Percentiles rank a stretch among this genome's conserved stretches.
These are phyloP conservation scores for Zhuqinia jingwanae DNA, from an alignment of 2,888 invertebrate genomes.

Conservation along the genomic window DNA sequence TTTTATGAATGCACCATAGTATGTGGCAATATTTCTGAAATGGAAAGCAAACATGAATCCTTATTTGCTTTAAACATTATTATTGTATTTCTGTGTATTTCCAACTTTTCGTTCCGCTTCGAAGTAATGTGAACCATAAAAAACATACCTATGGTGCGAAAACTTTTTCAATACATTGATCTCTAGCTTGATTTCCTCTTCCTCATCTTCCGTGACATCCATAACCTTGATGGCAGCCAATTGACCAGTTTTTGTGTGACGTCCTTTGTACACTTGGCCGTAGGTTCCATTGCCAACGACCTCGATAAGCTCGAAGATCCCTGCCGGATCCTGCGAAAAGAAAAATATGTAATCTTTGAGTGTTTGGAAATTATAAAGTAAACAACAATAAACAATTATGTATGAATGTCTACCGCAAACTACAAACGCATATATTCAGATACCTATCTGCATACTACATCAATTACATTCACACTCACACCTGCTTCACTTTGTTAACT, in stretches of 20 bases:
- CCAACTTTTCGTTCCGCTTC: background rate
- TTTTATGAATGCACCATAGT: conserved; percentile 99
- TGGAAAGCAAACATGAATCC: no score
- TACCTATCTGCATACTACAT: no score
- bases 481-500: no score
- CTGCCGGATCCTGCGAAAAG: conserved; percentile 96
- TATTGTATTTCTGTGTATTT: conserved; percentile 8
- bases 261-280: conserved; percentile 99
- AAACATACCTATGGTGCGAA: conserved; percentile 77
- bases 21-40: conserved; percentile 97
- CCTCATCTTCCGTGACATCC: conserved; percentile 95
- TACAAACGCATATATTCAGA: no score
- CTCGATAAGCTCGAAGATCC: conserved; percentile 99
- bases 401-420: no score
- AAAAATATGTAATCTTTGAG: no score
- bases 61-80: no score
- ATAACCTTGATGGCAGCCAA: conserved; percentile 98
- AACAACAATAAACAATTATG: no score
- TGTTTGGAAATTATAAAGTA: no score
- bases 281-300: conserved; percentile 99
- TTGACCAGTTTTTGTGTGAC: conserved; percentile 99
- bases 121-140: no score
- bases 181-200: conserved; percentile 99
- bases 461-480: no score
- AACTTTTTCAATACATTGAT: conserved; percentile 98